Percentiles rank a stretch among this genome's conserved stretches.
phyloP scores from a whole-genome alignment of 2,888 invertebrate genomes.

The Chloromyia formosa region DNA sequence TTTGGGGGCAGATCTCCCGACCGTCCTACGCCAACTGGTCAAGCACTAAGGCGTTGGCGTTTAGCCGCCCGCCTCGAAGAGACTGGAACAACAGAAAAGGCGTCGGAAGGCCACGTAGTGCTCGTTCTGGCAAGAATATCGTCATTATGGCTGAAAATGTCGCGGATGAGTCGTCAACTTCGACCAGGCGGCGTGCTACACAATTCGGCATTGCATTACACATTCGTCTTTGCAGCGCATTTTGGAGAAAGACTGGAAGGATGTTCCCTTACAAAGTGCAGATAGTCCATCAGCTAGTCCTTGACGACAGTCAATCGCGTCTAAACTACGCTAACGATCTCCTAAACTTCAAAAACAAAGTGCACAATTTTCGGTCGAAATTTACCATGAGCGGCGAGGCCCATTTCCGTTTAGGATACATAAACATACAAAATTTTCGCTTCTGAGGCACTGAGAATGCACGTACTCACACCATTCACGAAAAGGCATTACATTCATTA shows the following conservation, averaged over 20 bases:
- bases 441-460: conserved; percentile 18
- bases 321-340: conserved; percentile 41
- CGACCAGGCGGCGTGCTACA: conserved; percentile 45
- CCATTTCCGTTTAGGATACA: conserved; percentile 42
- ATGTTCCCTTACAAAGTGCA: background rate
- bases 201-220: conserved; percentile 48
- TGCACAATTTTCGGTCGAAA: conserved; percentile 41
- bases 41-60: too few species aligned
- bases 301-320: conserved; percentile 46
- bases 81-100: conserved; percentile 39
- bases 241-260: background rate
- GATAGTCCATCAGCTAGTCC: too few species aligned
- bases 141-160: conserved; percentile 42
- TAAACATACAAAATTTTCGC: conserved; percentile 4
- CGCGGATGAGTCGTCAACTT: conserved; percentile 44
- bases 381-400: conserved; percentile 44
- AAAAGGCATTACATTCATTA: background rate
- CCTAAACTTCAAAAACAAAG: conserved; percentile 41
- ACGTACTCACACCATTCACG: conserved; percentile 5
- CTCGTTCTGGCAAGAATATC: conserved; percentile 45
- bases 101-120: conserved; percentile 40
- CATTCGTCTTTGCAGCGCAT: conserved; percentile 33
- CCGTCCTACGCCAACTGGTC: too few species aligned
- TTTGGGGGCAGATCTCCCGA: background rate
- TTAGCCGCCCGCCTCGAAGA: too few species aligned